Evolutionary conservation across 2,797 vertebrate genomes (phyloP).

Genomic region (Hybognathus amarus): DNA sequence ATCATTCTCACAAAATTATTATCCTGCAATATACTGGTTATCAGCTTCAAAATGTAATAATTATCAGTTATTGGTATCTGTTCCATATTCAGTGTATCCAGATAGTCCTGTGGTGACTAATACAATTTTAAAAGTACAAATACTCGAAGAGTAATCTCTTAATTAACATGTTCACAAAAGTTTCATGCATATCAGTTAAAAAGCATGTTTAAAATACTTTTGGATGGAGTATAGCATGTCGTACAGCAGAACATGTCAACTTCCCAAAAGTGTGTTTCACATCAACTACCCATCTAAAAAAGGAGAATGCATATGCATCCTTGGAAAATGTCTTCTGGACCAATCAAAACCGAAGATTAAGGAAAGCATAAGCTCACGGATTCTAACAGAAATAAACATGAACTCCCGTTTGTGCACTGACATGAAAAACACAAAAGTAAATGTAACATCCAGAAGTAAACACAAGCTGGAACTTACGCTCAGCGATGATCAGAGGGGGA

Average conservation of each 20-base stretch:
- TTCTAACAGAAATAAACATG: conserved; percentile 26
- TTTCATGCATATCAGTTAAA: not conserved
- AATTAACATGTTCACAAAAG: not conserved
- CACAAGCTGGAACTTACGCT: conserved; percentile 82
- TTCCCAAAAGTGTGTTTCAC: not conserved
- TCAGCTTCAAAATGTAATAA: not conserved
- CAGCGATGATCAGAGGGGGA: conserved; percentile 94
- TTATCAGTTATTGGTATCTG: not conserved
- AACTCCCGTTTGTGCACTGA: not conserved
- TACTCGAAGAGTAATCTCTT: not conserved
- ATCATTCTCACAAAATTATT: too few relatives aligned
- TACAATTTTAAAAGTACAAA: not conserved
- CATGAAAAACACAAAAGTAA: not conserved
- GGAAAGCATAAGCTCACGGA: not conserved
- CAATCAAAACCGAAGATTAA: not conserved
- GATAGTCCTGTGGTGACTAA: too few relatives aligned
- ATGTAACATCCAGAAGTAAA: conserved; percentile 3
- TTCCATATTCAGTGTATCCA: not conserved
- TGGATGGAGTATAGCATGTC: not conserved
- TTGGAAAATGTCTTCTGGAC: not conserved
- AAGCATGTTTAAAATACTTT: not conserved
- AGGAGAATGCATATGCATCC: not conserved
- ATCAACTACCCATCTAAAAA: not conserved
- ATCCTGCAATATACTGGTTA: not conserved
- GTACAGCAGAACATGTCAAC: not conserved